phyloP scores from a whole-genome alignment of 1,140 invertebrate species.

The Homarus americanus region DNA sequence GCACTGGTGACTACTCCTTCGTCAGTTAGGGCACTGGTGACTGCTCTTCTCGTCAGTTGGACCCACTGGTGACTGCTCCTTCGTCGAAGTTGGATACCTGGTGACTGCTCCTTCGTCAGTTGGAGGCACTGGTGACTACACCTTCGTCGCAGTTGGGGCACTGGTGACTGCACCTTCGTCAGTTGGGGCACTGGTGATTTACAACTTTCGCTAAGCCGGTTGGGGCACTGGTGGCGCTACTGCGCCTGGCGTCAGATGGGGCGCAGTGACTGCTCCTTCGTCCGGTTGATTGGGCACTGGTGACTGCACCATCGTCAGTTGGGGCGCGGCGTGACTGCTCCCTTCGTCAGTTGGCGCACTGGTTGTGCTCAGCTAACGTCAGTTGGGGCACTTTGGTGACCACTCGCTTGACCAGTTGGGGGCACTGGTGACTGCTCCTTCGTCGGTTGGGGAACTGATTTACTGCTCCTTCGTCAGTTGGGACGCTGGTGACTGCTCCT shows the following conservation, averaged over 20 bases:
- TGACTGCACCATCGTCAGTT: neutral
- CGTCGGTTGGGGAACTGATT: neutral
- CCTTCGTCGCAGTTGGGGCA: no score
- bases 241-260: neutral
- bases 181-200: neutral
- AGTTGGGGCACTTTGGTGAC: neutral
- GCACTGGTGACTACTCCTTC: no score
- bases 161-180: neutral
- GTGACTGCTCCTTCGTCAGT: no score
- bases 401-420: neutral
- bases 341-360: neutral
- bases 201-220: no score
- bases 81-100: no score
- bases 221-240: neutral
- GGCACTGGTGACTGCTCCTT: neutral
- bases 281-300: neutral
- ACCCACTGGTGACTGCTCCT: no score
- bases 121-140: no score
- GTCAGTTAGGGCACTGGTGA: no score
- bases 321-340: neutral
- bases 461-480: neutral
- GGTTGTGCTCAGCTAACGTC: neutral
- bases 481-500: no score
- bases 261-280: neutral
- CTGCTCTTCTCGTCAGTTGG: no score